Percentiles rank a stretch among this genome's conserved stretches.
Evolutionary conservation across 2,797 vertebrate species (phyloP).

Genomic region (Sandelia bainsii): DNA sequence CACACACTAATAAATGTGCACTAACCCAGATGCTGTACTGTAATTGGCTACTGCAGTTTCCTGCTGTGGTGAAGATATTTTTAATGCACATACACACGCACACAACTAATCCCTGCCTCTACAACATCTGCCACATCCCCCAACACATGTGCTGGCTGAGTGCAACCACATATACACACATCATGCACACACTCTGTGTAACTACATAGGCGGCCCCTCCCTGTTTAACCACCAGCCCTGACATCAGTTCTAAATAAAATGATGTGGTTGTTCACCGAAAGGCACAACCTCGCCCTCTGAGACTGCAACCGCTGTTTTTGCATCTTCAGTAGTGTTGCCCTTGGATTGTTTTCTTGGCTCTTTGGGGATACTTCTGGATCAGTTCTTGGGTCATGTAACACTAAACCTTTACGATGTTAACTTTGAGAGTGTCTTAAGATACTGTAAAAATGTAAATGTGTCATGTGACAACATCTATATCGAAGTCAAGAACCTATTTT

Average conservation of each 20-base stretch:
- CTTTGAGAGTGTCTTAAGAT: not conserved
- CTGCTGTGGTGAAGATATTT: conserved; percentile 85
- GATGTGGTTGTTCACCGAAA: conserved; percentile 57
- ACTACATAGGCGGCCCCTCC: conserved; percentile 67
- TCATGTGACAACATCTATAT: not conserved
- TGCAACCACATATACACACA: conserved; percentile 37
- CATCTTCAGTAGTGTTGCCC: conserved; percentile 66
- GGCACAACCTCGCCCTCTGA: conserved; percentile 60
- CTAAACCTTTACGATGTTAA: conserved; percentile 27
- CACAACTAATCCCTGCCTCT: conserved; percentile 72
- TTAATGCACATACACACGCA: conserved; percentile 74
- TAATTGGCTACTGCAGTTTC: conserved; percentile 85
- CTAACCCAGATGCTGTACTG: conserved; percentile 82
- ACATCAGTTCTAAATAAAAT: conserved; percentile 79
- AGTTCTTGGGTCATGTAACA: conserved; percentile 21
- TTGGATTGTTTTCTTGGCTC: conserved; percentile 43
- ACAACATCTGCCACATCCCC: conserved; percentile 77
- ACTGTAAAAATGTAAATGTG: not conserved
- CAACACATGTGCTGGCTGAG: conserved; percentile 67
- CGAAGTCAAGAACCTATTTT: not conserved
- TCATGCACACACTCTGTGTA: conserved; percentile 24
- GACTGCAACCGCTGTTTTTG: conserved; percentile 56
- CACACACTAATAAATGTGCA: conserved; percentile 77
- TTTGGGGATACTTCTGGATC: conserved; percentile 39
- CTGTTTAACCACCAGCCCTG: conserved; percentile 75